phyloP scores from a whole-genome alignment of 2,888 invertebrate species.

The Caenorhabditis sp. region DNA sequence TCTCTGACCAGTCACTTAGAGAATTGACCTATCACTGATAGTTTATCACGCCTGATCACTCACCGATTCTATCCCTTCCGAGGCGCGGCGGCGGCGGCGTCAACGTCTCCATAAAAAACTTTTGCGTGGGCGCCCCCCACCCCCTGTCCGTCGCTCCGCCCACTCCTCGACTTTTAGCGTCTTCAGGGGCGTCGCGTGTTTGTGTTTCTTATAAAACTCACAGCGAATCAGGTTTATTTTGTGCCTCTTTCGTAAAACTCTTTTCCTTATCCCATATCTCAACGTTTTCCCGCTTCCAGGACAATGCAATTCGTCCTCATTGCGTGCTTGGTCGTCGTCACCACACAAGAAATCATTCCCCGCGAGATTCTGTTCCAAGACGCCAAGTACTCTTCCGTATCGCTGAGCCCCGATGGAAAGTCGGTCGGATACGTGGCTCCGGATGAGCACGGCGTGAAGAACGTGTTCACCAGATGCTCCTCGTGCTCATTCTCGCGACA shows the following conservation, averaged over 20 bases:
- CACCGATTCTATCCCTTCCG: neutral
- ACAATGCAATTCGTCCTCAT: conserved; percentile 22
- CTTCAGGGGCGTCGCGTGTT: too few species aligned
- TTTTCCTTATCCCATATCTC: neutral
- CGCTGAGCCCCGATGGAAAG: conserved; percentile 75
- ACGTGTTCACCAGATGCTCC: conserved; percentile 75
- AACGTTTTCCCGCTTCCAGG: conserved; percentile 1
- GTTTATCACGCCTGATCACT: conserved; percentile 17
- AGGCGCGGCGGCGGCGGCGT: too few species aligned
- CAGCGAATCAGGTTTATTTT: neutral
- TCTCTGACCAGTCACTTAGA: conserved; percentile 12
- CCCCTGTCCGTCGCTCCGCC: conserved; percentile 4
- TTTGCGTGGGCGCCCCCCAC: too few species aligned
- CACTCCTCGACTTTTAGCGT: too few species aligned
- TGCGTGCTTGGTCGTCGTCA: conserved; percentile 9
- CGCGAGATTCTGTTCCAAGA: conserved; percentile 73
- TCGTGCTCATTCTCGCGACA: conserved; percentile 72
- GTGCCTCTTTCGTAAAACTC: neutral
- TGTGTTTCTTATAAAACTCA: conserved; percentile 12
- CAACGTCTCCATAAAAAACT: conserved; percentile 12
- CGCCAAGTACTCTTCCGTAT: conserved; percentile 75
- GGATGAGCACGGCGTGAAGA: conserved; percentile 74
- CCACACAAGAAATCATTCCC: conserved; percentile 60
- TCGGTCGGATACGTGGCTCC: conserved; percentile 76
- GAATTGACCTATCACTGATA: conserved; percentile 57